Evolutionary conservation across 2,888 invertebrate species (phyloP), one percentile per base, ranked within the genome.

Genomic region (Athripsodes cinereus): DNA sequence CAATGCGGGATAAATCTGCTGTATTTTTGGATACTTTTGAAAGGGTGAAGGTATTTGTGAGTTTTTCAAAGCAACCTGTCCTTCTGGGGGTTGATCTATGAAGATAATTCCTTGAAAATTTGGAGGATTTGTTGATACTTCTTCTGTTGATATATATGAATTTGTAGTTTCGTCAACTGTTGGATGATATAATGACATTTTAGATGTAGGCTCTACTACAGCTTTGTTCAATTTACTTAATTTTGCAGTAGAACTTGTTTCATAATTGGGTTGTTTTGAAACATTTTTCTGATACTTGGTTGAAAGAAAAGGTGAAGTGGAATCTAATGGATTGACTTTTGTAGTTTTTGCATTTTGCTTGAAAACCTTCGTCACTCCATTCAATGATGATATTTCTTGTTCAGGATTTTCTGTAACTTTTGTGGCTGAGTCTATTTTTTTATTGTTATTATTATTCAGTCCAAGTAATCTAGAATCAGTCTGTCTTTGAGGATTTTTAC

Each of bases 1-100:
- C 67, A 82, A 74, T 62, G 87, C 84, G 2, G 90, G 90, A 71
- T 88, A 90, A 65, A 90, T 87, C 67, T 87, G 83, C 70, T 88
- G 87, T 64, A 87, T 86, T 76, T 87, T 88, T 65, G 85, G 83
- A 70, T 88, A 88, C 67, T 85, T 83, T 70, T 86, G 85, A 72
- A 87, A 88, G 57, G 87, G 77, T 66, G 81, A 83, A 19, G 86
- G 86, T 72, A 87, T 85, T 70, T 85, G 83, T 53, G 73, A 72
- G 61, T 74, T 74, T 54, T 78, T 72, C 59, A 78, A 75, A 13
- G 75, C 72, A 22, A 57, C 51, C 53, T 64, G 62, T 13, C 59
- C 66, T 62, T 72, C 70, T 2, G 70, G 69, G 0, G 72, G 68
- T 18, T 72, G 72, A 53, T 73, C 71, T 66, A 73, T 66, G 31